A percentile compares a stretch with the other conserved stretches of the same genome.
phyloP scores from a whole-genome alignment of 2,888 invertebrate species.

The Dorcus parallelipipedus region DNA sequence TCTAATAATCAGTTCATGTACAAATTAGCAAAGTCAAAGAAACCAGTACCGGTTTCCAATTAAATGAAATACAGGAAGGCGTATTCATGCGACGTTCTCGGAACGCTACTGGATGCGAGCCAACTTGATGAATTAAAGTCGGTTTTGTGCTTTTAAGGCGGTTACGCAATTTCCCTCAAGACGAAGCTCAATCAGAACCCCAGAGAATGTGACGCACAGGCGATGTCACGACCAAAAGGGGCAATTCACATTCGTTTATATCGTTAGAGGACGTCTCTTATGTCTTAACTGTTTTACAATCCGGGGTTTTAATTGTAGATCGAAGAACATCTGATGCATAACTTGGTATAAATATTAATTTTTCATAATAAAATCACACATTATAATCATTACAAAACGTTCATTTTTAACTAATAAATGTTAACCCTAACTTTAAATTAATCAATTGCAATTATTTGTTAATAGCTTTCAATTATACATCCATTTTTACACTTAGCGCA shows the following conservation, averaged over 20 bases:
- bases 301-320: too few species aligned
- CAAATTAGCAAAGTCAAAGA: conserved; percentile 1
- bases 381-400: too few species aligned
- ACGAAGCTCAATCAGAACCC: conserved; percentile 14
- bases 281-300: background rate
- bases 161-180: conserved; percentile 26
- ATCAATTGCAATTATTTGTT: too few species aligned
- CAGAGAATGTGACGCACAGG: conserved; percentile 18
- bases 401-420: too few species aligned
- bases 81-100: conserved; percentile 30
- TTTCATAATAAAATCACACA: too few species aligned
- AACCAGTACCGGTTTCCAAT: conserved; percentile 22
- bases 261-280: background rate
- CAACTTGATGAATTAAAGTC: conserved; percentile 32
- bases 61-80: conserved; percentile 23
- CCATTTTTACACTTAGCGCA: too few species aligned
- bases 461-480: too few species aligned
- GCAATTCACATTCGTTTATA: background rate
- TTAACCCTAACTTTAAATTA: too few species aligned
- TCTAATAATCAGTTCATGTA: background rate
- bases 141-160: conserved; percentile 37
- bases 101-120: conserved; percentile 33
- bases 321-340: too few species aligned
- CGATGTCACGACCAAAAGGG: background rate
- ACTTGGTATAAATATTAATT: too few species aligned